Conservation (phyloP, 2,888 invertebrate species). For the Mythimna lalbum region DNA sequence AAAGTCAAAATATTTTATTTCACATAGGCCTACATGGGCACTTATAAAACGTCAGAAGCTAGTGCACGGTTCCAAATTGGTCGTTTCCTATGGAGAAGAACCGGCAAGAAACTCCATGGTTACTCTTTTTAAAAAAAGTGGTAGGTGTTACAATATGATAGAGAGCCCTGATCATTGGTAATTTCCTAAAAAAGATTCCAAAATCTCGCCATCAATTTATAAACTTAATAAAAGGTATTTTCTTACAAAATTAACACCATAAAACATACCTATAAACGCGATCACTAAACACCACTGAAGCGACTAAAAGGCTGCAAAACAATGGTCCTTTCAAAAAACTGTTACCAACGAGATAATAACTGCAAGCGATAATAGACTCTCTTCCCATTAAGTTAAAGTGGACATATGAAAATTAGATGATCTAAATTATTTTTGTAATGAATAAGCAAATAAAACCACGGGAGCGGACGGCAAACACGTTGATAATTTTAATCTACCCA, state of each 20-base stretch:
- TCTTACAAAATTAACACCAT: constrained; percentile 4
- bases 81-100: no score
- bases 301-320: constrained; percentile 50
- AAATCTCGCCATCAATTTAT: not conserved
- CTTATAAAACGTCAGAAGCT: no score
- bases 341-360: constrained; percentile 8
- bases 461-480: constrained; percentile 71
- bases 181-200: not conserved
- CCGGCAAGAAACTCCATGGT: no score
- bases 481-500: constrained; percentile 80
- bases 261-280: constrained; percentile 25
- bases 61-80: no score
- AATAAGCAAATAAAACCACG: constrained; percentile 73
- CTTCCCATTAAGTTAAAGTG: constrained; percentile 30
- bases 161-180: not conserved
- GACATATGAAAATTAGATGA: constrained; percentile 40
- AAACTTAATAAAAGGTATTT: not conserved
- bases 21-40: no score
- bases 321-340: constrained; percentile 42
- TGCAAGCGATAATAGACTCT: constrained; percentile 51
- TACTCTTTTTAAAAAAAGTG: no score
- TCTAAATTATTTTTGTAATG: constrained; percentile 65
- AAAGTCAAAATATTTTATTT: no score
- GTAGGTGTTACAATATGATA: no score
- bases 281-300: constrained; percentile 31